phyloP scores from a whole-genome alignment of 2,797 vertebrate genomes.

The Manis javanica region DNA sequence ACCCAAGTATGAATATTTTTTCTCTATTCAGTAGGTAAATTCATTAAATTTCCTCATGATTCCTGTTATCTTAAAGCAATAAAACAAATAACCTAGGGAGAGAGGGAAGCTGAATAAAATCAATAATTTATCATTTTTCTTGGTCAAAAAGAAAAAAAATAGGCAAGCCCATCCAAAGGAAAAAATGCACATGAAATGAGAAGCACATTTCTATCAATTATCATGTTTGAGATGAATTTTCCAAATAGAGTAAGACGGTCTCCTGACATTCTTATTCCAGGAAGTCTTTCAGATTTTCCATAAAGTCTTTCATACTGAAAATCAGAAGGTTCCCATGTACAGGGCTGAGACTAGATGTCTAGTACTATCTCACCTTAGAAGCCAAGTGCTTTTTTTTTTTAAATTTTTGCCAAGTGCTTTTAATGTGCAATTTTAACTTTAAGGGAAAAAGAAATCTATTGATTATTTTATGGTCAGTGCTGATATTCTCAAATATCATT shows the following conservation, averaged over 20 bases:
- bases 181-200: background rate
- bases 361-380: background rate
- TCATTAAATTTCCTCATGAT: background rate
- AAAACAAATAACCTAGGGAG: background rate
- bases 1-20: background rate
- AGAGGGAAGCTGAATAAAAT: background rate
- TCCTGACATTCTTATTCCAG: constrained; percentile 12
- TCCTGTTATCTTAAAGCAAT: background rate
- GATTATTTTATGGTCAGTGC: background rate
- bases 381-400: background rate
- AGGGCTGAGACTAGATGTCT: background rate
- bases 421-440: constrained; percentile 24
- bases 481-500: constrained; percentile 11
- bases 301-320: background rate
- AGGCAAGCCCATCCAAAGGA: background rate
- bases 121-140: background rate
- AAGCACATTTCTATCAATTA: constrained; percentile 24
- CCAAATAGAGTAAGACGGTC: constrained; percentile 1
- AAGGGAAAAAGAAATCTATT: constrained; percentile 20
- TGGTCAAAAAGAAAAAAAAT: background rate
- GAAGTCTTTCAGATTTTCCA: background rate
- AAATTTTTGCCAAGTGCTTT: background rate
- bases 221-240: constrained; percentile 54
- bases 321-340: constrained; percentile 8
- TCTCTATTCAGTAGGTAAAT: background rate